These are phyloP conservation scores for Zaprionus africanus DNA, from an alignment of 1,140 invertebrate genomes.

Conservation along the genomic window DNA sequence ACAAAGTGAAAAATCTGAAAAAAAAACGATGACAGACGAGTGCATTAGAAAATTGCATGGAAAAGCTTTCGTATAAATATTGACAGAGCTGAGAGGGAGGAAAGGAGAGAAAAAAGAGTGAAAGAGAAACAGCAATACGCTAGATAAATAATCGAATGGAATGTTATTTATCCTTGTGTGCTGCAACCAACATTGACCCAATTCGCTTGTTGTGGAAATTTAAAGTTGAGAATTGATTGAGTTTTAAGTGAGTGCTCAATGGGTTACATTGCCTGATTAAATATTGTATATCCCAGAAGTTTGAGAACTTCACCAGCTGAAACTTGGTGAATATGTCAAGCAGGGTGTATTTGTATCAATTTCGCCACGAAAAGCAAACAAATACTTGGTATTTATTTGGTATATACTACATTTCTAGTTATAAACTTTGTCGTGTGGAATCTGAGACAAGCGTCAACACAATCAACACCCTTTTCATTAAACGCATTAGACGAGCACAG, in stretches of 20 bases:
- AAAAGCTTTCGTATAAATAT: constrained; percentile 37
- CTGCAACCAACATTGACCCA: constrained; percentile 22
- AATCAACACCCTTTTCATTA: constrained; percentile 83
- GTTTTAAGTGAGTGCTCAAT: constrained; percentile 11
- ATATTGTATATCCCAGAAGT: not conserved
- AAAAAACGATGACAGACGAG: constrained; percentile 15
- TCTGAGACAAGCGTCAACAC: constrained; percentile 64
- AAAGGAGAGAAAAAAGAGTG: not conserved
- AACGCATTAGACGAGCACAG: constrained; percentile 76
- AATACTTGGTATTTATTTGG: not conserved
- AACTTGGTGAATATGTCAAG: not conserved
- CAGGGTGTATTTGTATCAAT: constrained; percentile 58
- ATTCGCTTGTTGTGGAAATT: not conserved
- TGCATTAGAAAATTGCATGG: constrained; percentile 63
- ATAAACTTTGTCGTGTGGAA: constrained; percentile 56
- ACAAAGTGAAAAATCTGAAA: constrained; percentile 42
- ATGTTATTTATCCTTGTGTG: constrained; percentile 1
- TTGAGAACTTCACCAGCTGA: not conserved
- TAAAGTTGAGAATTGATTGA: constrained; percentile 20
- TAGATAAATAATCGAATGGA: constrained; percentile 2
- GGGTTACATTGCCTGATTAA: not conserved
- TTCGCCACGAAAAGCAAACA: constrained; percentile 62
- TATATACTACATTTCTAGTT: not conserved
- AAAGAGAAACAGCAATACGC: not conserved
- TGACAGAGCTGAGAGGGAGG: constrained; percentile 4